Evolutionary conservation across 2,888 invertebrate species (phyloP).

Genomic region (Bibio marci): DNA sequence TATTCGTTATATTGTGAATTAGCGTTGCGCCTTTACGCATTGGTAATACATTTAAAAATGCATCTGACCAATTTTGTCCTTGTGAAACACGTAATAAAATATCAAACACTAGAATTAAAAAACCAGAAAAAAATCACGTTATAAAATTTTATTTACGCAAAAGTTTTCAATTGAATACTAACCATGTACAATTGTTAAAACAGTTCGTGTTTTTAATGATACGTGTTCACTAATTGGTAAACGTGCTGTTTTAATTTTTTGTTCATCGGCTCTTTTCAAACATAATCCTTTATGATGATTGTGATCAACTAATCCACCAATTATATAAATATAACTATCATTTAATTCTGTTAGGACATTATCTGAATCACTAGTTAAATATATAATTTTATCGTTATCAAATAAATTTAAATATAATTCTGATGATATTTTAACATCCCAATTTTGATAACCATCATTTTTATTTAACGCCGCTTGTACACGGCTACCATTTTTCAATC

Average conservation of each 20-base stretch:
- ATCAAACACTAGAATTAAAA: constrained; percentile 55
- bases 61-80: constrained; percentile 62
- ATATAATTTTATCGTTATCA: constrained; percentile 62
- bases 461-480: constrained; percentile 56
- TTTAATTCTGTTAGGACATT: constrained; percentile 61
- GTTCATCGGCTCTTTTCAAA: constrained; percentile 58
- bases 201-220: constrained; percentile 81
- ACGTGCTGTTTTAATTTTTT: constrained; percentile 63
- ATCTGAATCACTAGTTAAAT: constrained; percentile 87
- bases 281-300: constrained; percentile 91
- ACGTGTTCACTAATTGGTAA: constrained; percentile 81
- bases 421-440: constrained; percentile 71
- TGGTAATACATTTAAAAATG: constrained; percentile 61
- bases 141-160: constrained; percentile 7
- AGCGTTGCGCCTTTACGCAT: constrained; percentile 50
- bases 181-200: constrained; percentile 93
- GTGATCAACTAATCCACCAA: constrained; percentile 96
- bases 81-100: constrained; percentile 60
- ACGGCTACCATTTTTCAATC: constrained; percentile 47
- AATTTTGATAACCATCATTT: constrained; percentile 76
- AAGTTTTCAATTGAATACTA: constrained; percentile 13
- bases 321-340: constrained; percentile 69
- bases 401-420: constrained; percentile 52
- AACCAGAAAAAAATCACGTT: constrained; percentile 4
- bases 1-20: not conserved